These are phyloP conservation scores for Odobenus rosmarus DNA, from an alignment of 2,113 vertebrate genomes.

Conservation along the genomic window DNA sequence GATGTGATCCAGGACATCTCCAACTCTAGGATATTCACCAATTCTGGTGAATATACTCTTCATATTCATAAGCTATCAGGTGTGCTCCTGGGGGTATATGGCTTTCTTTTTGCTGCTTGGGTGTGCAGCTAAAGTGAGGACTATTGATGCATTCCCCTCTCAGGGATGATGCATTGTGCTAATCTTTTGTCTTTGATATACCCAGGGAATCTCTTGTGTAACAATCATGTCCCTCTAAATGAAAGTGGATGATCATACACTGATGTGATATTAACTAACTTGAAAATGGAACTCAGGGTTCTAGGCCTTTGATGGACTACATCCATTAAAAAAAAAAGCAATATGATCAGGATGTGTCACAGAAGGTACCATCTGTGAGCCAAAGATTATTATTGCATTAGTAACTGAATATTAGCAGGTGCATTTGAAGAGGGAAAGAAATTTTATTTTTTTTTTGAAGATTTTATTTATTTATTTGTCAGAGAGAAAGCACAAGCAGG, in stretches of 20 bases:
- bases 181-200: neutral
- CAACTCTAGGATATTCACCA: neutral
- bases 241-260: neutral
- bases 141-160: neutral
- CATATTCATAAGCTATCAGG: fast-evolving
- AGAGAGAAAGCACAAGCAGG: neutral
- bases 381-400: neutral
- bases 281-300: neutral
- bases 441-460: neutral
- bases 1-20: fast-evolving
- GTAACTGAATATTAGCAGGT: neutral
- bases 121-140: neutral
- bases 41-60: neutral
- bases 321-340: neutral
- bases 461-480: neutral
- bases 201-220: neutral
- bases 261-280: neutral
- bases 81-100: fast-evolving
- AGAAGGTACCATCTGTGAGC: neutral
- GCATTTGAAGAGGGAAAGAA: neutral
- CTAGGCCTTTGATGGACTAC: neutral
- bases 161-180: neutral
- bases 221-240: neutral
- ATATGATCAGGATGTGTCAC: neutral
- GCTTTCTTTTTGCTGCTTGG: neutral